A percentile compares a stretch with the other conserved stretches of the same genome.
Conservation (phyloP, 2,797 vertebrate genomes). For the Sandelia bainsii region DNA sequence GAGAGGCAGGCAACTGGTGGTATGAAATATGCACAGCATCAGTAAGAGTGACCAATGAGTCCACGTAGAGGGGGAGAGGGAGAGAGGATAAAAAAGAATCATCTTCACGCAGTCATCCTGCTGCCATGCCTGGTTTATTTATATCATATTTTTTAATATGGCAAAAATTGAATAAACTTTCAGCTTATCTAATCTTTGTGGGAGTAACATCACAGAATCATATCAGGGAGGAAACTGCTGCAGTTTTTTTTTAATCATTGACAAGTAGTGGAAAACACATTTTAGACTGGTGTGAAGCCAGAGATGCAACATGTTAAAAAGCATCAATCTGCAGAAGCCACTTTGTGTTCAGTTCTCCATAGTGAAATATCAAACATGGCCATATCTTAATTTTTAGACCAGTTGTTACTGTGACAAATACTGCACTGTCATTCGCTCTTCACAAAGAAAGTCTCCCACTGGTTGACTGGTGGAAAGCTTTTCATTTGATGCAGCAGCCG, state of each 20-base stretch:
- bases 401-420: no score
- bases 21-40: conserved; percentile 70
- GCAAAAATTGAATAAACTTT: neutral
- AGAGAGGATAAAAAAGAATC: neutral
- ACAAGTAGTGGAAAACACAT: no score
- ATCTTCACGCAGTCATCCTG: conserved; percentile 28
- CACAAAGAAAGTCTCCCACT: neutral
- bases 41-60: conserved; percentile 54
- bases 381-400: no score
- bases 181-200: no score
- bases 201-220: no score
- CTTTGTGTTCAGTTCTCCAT: no score
- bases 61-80: conserved; percentile 1
- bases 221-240: no score
- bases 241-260: no score
- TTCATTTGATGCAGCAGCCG: conserved; percentile 13
- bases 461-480: neutral
- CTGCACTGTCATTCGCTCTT: neutral
- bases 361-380: no score
- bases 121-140: neutral
- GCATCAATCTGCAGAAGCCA: no score
- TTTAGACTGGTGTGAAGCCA: no score
- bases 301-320: no score
- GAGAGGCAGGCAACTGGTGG: conserved; percentile 52
- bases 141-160: neutral